A percentile compares a stretch with the other conserved stretches of the same genome.
Conservation (phyloP, 1,140 invertebrate genomes). For the Cotesia typhae region DNA sequence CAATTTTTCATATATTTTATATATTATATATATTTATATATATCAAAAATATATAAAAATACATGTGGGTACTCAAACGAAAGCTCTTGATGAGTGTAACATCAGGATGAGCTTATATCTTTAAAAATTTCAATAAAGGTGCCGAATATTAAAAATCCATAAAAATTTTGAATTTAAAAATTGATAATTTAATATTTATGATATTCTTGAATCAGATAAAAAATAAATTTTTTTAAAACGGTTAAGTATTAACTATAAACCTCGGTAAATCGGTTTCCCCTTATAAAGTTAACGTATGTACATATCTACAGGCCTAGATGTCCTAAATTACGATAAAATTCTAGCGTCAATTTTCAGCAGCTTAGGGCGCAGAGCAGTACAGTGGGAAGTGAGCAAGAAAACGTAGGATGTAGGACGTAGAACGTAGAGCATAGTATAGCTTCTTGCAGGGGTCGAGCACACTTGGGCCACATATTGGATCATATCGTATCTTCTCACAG, state of each 20-base stretch:
- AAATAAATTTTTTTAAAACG: neutral
- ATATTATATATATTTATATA: too few relatives aligned
- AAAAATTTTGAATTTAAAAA: too few relatives aligned
- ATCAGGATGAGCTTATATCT: too few relatives aligned
- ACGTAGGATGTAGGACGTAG: neutral
- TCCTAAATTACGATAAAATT: slow-evolving; percentile 62
- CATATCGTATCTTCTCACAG: slow-evolving; percentile 65
- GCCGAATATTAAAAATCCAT: too few relatives aligned
- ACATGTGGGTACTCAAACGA: too few relatives aligned
- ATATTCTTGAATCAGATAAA: neutral
- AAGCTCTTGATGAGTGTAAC: too few relatives aligned
- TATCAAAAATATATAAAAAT: too few relatives aligned
- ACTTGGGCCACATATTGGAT: slow-evolving; percentile 63
- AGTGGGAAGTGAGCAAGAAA: neutral
- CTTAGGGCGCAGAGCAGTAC: slow-evolving; percentile 49
- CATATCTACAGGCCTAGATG: neutral
- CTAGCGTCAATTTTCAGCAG: slow-evolving; percentile 62
- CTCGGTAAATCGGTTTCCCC: slow-evolving; percentile 21
- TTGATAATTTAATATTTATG: too few relatives aligned
- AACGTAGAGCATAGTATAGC: neutral
- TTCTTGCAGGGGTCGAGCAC: slow-evolving; percentile 6
- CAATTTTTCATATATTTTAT: too few relatives aligned
- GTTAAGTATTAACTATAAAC: neutral
- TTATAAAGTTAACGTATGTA: neutral
- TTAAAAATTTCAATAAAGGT: too few relatives aligned